Evolutionary conservation across 2,797 vertebrate species (phyloP), one percentile per base, ranked within the genome.

Genomic region (Spatula clypeata): DNA sequence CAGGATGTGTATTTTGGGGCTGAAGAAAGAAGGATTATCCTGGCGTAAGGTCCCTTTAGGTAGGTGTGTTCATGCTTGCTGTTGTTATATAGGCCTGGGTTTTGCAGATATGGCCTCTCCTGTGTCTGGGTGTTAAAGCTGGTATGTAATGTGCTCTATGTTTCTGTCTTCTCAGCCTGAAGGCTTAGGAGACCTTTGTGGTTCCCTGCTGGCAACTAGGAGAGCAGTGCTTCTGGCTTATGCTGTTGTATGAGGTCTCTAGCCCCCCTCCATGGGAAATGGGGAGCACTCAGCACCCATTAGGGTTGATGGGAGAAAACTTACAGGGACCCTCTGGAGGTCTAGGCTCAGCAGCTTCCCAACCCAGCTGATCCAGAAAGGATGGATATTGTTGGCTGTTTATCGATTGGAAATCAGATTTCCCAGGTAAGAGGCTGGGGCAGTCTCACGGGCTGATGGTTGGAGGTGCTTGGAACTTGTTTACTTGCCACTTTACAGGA

Each of bases 21-120:
- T 26, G 53, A 51, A 14, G 42, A 24, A 21, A 19, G 13, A 29
- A n/a, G 10, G 26, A 9, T 47, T 32, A 34, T 74, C 42, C 13
- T 31, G 20, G 19, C 17, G 9, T 32, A 18, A 34, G 12, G 18
- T 27, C 13, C 27, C 16, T 42, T 6, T 1, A 4, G 31, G 54
- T 77, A 79, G 13, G 7, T 3, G 6, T 1, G 4, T 14, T 49
- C 6, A 6, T 51, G 23, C 14, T 13, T 66, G 3, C 34, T 77
- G 23, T 11, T 31, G 26, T 54, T 73, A 31, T 29, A 55, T 14
- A 84, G 3, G 21, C 18, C 49, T 44, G 23, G 15, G 83, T 72
- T 45, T 42, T 13, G 19, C 2, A 17, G 1, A 0, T 0, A 0
- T 0, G 0, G 1, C 3, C 0, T 26, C 74, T 60, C 16, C 38